Evolutionary conservation across 30 jellyfish, hydroid and myxozoan genomes (phyloP), one percentile per base, ranked within the genome.

Genomic region (Hydra vulgaris): DNA sequence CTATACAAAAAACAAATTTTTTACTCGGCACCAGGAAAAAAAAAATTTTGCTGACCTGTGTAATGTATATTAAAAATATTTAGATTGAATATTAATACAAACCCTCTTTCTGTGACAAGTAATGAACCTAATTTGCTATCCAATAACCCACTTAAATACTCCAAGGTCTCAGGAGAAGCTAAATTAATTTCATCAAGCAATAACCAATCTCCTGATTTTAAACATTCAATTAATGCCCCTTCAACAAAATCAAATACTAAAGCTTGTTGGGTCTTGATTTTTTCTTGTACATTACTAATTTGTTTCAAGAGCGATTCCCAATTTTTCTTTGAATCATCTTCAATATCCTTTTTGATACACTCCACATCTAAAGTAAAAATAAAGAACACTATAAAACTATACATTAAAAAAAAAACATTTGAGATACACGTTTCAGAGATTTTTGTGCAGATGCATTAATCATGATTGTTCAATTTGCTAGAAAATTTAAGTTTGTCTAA

Each of bases 41-140:
- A n/a, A n/a, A n/a, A n/a, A n/a, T n/a, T n/a, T n/a, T n/a, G n/a
- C n/a, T n/a, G n/a, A n/a, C n/a, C n/a, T n/a, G n/a, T n/a, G n/a
- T n/a, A n/a, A n/a, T n/a, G n/a, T n/a, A n/a, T n/a, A n/a, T n/a
- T n/a, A n/a, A n/a, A n/a, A n/a, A n/a, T n/a, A n/a, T n/a, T n/a
- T n/a, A n/a, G n/a, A n/a, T n/a, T n/a, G n/a, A n/a, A n/a, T n/a
- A n/a, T n/a, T 3, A 40, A 12, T 12, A 18, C 84, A 25, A 80
- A 92, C 98, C 98, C 98, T 92, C 95, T 86, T 69, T 92, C 98
- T 3, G 93, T 89, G 22, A 92, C 87, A 16, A 92, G 89, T 52
- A 87, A 74, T 0, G 98, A 92, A 27, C 98, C 98, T 16, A 95
- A 83, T 70, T 84, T 83, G 75, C 95, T 86, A 71, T 94, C 99